phyloP scores from a whole-genome alignment of 2,888 invertebrate species.

The Idaea dimidiata region DNA sequence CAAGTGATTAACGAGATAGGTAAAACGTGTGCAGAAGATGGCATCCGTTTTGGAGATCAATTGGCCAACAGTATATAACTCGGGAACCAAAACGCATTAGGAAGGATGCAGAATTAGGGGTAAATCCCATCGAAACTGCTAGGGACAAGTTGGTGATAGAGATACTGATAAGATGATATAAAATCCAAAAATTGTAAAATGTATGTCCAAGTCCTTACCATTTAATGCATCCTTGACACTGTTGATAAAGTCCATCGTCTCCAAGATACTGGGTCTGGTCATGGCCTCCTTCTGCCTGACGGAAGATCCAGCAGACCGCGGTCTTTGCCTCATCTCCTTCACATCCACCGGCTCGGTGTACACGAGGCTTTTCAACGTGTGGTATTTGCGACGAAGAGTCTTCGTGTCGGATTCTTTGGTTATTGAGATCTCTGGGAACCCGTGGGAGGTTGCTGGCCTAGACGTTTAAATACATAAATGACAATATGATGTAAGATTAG shows the following conservation, averaged over 20 bases:
- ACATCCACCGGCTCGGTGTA: slow-evolving; percentile 69
- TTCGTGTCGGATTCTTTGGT: slow-evolving; percentile 62
- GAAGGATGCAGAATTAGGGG: no score
- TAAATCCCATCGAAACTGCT: no score
- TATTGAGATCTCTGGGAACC: slow-evolving; percentile 71
- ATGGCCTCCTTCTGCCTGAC: slow-evolving; percentile 61
- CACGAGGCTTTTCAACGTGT: slow-evolving; percentile 59
- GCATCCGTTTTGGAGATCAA: no score
- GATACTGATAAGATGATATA: background rate
- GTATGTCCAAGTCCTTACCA: slow-evolving; percentile 45
- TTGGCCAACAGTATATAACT: no score
- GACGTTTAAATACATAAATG: no score
- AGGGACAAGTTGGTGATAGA: no score
- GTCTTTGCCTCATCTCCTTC: slow-evolving; percentile 61
- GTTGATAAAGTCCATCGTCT: slow-evolving; percentile 73
- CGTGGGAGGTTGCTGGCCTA: slow-evolving; percentile 58
- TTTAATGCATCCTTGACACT: slow-evolving; percentile 66
- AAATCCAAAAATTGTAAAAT: background rate
- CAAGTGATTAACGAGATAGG: no score
- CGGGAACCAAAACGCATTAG: no score
- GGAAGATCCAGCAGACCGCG: slow-evolving; percentile 71
- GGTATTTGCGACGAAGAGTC: slow-evolving; percentile 52
- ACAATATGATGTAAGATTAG: no score
- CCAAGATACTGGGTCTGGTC: slow-evolving; percentile 68
- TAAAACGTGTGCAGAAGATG: no score